Base-by-base conservation (phyloP, 1,140 invertebrate genomes). In the Scaptomyza montana region DNA sequence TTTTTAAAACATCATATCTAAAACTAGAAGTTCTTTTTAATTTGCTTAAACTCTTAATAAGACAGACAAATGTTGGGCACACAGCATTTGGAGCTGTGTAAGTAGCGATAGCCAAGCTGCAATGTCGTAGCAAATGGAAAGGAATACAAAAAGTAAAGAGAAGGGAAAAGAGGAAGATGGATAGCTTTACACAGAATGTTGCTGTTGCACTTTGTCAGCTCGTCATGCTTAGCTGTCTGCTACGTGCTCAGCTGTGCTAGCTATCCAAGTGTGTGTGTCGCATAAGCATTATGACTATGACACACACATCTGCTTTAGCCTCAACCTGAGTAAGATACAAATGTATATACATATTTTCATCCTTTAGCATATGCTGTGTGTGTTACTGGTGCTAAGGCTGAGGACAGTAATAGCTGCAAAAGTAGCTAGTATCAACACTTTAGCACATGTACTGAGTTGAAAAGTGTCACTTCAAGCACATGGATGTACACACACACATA, bases 401-500 rank as follows among this genome's bases (percentile, higher is more conserved):
- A 50, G 56, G 63, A 70, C 67, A 74, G 77, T 56, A 79, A 64
- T 78, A 64, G 74, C 28, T 72, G 71, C 62, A 66, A 87, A 82
- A 89, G 84, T 87, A 89, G 82, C 84, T 87, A 84, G 84, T 87
- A 87, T 87, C 84, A 89, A 87, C 84, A 89, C 79, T 87, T 87
- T 87, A 87, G 84, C 84, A 89, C 84, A 89, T 87, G 79, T 84
- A 87, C 45, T 56, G 49, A 64, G 63, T 80, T 85, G 46, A 87
- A 87, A 78, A 78, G 67, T 60, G 61, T 54, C 84, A 87, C 82
- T 89, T 77, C 64, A 36, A 36, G 51, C 60, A 63, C 30, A 33
- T 2, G 21, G 30, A 33, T 33, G 7, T 33, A 33, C 30, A 60
- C 49, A 33, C 49, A 63, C 25, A 61, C 39, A 75, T 53, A 55